A percentile compares a stretch with the other conserved stretches of the same genome.
Conservation (phyloP, 2,888 invertebrate species). For the Micoletzkya japonica region DNA sequence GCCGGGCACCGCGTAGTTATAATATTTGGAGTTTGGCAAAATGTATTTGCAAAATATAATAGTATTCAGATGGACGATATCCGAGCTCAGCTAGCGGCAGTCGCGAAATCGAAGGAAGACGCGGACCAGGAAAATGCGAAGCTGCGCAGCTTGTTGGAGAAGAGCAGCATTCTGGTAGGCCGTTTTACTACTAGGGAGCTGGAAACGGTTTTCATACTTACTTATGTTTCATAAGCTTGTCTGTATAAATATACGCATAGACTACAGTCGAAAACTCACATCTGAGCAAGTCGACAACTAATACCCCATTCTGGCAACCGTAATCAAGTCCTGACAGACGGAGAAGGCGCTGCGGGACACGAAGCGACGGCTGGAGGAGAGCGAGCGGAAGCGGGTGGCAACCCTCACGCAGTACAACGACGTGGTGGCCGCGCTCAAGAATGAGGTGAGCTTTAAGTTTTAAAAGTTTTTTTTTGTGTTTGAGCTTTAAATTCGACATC, state of each 20-base stretch:
- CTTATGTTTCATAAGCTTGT: too few species aligned
- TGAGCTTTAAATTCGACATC: too few species aligned
- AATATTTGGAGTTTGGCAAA: too few species aligned
- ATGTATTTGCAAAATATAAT: too few species aligned
- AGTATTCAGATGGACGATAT: slow-evolving; percentile 3
- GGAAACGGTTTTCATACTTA: too few species aligned
- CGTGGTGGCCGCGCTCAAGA: slow-evolving; percentile 7
- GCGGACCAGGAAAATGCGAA: slow-evolving; percentile 35
- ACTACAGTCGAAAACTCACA: too few species aligned
- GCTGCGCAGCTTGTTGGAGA: slow-evolving; percentile 36
- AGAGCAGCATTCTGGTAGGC: slow-evolving; percentile 25
- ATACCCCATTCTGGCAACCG: neutral
- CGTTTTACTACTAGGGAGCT: too few species aligned
- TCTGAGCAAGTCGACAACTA: too few species aligned
- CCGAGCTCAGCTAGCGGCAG: slow-evolving; percentile 19
- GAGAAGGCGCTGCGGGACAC: slow-evolving; percentile 39
- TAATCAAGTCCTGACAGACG: slow-evolving; percentile 31
- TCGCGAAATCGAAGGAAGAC: slow-evolving; percentile 31
- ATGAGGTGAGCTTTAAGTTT: slow-evolving; percentile 17
- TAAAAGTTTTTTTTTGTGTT: too few species aligned
- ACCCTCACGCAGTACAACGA: slow-evolving; percentile 24
- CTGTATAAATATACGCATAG: too few species aligned
- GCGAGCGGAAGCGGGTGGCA: slow-evolving; percentile 32
- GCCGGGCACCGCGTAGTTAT: too few species aligned
- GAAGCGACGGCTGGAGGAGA: slow-evolving; percentile 38